These are phyloP conservation scores for Leptopilina myrica DNA, from an alignment of 2,888 invertebrate species.

Conservation along the genomic window DNA sequence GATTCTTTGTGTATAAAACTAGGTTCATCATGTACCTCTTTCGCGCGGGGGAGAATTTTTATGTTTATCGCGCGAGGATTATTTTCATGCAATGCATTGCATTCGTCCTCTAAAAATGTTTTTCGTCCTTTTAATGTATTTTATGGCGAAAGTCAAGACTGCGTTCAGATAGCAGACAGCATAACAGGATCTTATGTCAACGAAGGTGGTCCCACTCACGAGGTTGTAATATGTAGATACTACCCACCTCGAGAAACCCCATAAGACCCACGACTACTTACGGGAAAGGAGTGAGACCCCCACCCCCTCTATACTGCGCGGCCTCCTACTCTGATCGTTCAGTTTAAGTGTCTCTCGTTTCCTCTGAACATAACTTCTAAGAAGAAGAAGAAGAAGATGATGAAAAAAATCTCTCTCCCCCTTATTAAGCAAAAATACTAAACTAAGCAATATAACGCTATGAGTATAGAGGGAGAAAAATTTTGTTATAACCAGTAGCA, in stretches of 20 bases:
- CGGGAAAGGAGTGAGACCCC: conserved; percentile 47
- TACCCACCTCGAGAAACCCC: conserved; percentile 64
- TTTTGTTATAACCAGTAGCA: not conserved
- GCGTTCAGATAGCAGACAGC: conserved; percentile 61
- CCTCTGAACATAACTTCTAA: conserved; percentile 6
- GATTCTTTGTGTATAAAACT: too few relatives aligned
- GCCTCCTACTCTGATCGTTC: conserved; percentile 39
- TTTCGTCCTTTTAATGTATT: conserved; percentile 65
- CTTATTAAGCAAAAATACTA: too few relatives aligned
- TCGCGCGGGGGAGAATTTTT: too few relatives aligned
- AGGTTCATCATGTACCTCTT: too few relatives aligned
- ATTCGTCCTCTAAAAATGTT: too few relatives aligned
- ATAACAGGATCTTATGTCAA: conserved; percentile 73
- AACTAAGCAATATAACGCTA: too few relatives aligned
- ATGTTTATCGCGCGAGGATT: not conserved
- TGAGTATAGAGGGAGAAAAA: too few relatives aligned
- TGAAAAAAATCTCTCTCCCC: conserved; percentile 18
- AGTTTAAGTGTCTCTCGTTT: conserved; percentile 46
- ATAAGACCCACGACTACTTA: conserved; percentile 48
- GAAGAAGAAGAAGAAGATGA: conserved; percentile 16
- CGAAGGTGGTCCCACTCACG: conserved; percentile 69
- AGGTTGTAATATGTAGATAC: conserved; percentile 68
- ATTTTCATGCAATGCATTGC: not conserved
- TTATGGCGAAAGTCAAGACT: conserved; percentile 59
- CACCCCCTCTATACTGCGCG: conserved; percentile 18